Evolutionary conservation across 2,888 invertebrate species (phyloP).

Genomic region (Clivina fossor): DNA sequence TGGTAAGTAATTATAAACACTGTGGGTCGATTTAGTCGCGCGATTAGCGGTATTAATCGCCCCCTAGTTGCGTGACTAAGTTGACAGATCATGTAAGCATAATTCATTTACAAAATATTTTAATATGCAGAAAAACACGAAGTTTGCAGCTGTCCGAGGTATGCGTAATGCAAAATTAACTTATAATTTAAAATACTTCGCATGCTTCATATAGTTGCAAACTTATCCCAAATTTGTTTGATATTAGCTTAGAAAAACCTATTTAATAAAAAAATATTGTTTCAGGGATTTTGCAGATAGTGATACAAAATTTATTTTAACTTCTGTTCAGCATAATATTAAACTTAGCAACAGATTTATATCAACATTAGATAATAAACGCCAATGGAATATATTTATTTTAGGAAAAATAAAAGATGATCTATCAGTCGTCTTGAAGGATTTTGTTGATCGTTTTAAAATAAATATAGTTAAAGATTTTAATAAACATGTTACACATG

Average conservation of each 20-base stretch:
- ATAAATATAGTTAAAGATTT: conserved; percentile 6
- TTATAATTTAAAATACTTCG: too few relatives aligned
- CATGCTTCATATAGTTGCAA: too few relatives aligned
- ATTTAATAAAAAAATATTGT: conserved; percentile 1
- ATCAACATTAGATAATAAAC: background rate
- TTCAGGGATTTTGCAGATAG: conserved; percentile 14
- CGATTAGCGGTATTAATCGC: too few relatives aligned
- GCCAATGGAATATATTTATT: conserved; percentile 7
- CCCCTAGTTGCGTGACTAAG: too few relatives aligned
- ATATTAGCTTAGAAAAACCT: background rate
- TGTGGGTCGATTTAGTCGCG: too few relatives aligned
- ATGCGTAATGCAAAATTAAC: too few relatives aligned
- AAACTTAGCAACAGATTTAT: background rate
- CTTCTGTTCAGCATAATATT: too few relatives aligned
- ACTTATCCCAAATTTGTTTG: too few relatives aligned
- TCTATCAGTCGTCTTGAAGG: background rate
- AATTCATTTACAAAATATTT: too few relatives aligned
- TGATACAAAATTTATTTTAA: conserved; percentile 2
- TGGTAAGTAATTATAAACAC: background rate
- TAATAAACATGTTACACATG: conserved; percentile 15
- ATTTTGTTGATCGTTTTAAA: background rate
- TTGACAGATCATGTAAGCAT: too few relatives aligned
- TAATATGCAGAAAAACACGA: too few relatives aligned
- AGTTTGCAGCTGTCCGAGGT: too few relatives aligned
- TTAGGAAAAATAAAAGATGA: conserved; percentile 11